Evolutionary conservation across 2,113 vertebrate genomes (phyloP).

Genomic region (Guaruba guarouba): DNA sequence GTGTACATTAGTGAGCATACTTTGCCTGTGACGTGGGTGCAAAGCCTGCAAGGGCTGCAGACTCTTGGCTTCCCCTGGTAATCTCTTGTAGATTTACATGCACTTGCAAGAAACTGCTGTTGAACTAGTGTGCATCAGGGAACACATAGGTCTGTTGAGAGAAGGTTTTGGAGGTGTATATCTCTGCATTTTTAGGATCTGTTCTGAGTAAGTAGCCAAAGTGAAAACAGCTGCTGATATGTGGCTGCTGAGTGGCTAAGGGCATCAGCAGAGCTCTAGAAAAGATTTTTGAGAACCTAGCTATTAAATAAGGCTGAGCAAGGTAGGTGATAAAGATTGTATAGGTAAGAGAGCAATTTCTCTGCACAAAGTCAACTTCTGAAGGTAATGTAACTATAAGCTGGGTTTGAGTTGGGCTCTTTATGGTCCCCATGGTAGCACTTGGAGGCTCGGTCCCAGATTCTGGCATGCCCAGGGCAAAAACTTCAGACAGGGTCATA

Average conservation of each 20-base stretch:
- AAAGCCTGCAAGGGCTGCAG: neutral
- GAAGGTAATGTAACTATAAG: neutral
- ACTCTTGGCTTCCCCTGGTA: neutral
- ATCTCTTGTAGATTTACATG: neutral
- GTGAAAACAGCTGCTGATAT: neutral
- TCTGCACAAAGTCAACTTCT: neutral
- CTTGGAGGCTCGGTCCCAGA: neutral
- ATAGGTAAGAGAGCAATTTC: neutral
- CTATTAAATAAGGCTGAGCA: neutral
- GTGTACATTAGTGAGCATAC: neutral
- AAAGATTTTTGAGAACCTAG: neutral
- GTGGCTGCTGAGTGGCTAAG: neutral
- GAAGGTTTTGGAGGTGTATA: neutral
- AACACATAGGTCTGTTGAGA: neutral
- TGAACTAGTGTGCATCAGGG: neutral
- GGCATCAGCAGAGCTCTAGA: neutral
- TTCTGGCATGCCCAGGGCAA: neutral
- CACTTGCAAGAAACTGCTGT: neutral
- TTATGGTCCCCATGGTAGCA: neutral
- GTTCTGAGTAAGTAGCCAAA: neutral
- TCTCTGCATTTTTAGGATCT: neutral
- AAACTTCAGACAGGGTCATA: neutral
- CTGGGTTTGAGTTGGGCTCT: neutral
- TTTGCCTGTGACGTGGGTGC: neutral
- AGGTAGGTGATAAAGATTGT: neutral